Base-by-base conservation (phyloP, 2,113 vertebrate species). In the Callorhinus ursinus region DNA sequence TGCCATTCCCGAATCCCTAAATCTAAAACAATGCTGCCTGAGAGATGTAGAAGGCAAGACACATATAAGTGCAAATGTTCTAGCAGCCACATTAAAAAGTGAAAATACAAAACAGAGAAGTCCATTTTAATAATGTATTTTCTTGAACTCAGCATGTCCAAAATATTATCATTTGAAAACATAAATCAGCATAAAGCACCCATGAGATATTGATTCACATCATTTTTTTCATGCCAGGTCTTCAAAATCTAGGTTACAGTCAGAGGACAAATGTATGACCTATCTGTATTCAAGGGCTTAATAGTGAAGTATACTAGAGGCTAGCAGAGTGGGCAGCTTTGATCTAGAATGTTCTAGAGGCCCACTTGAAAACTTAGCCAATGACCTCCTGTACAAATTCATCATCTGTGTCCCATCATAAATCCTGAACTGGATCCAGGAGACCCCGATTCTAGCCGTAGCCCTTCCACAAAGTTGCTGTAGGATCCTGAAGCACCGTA, bases 361-460 rank as follows among this genome's bases (percentile, higher is more conserved):
- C 16, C 57, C 42, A 19, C 10, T 26, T 69, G 13, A 36, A 65
- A 76, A 31, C 15, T 1, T 11, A 81, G 18, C 39, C 11, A 2
- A 1, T 31, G 26, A 26, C 22, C 14, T 69, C 49, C 22, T 53
- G 2, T 10, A 4, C 19, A 51, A 26, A 26, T 76, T 36, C 4
- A 7, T 63, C 46, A 4, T 19, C 28, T 0, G 0, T 2, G 9
- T 71, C 49, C 22, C 8, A 57, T 31, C 24, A 31, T 53, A 80
- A 5, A 14, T 8, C 4, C 4, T 57, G 55, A 53, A n/a, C 36
- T n/a, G 67, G 36, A 55, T 0, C 22, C 6, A 14, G 24, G 42
- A 53, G 18, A 3, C 7, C 26, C 15, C 0, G 0, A 4, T 57
- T 72, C 53, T 33, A 53, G 39, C 57, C 14, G 1, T 1, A 7